These are phyloP conservation scores for Atopsyche davidsoni DNA, from an alignment of 1,140 invertebrate genomes.

Conservation along the genomic window DNA sequence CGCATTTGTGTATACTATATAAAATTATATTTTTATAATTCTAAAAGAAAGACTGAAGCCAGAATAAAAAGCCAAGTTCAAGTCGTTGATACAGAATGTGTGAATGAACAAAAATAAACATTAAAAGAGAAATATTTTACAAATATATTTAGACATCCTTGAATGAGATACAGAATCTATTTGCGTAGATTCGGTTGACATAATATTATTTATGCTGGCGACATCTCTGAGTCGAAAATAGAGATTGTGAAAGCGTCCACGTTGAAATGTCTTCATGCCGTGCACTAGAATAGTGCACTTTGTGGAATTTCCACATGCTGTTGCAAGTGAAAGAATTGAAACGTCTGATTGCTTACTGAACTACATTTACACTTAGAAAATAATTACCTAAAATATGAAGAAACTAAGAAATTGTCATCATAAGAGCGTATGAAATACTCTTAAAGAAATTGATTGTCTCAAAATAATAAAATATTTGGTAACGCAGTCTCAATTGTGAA, in stretches of 20 bases:
- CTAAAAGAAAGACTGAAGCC: neutral
- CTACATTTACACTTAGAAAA: no score
- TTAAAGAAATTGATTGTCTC: no score
- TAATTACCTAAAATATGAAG: no score
- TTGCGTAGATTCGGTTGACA: conserved; percentile 8
- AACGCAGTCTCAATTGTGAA: no score
- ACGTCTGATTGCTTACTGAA: no score
- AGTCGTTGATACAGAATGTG: conserved; percentile 1
- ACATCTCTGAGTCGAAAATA: neutral
- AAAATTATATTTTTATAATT: neutral
- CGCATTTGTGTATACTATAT: neutral
- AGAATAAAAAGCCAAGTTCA: neutral
- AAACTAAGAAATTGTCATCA: no score
- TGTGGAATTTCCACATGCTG: no score
- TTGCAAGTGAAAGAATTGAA: no score
- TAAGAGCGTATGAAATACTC: no score
- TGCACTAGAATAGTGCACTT: no score
- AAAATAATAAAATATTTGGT: no score
- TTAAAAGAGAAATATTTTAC: neutral
- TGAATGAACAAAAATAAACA: conserved; percentile 9
- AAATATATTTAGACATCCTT: conserved; percentile 25
- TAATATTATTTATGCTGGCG: conserved; percentile 8
- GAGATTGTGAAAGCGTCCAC: neutral
- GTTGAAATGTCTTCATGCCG: no score
- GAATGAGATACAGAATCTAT: conserved; percentile 18